These are phyloP conservation scores for Bembecia ichneumoniformis DNA, from an alignment of 2,888 invertebrate genomes.

Conservation along the genomic window DNA sequence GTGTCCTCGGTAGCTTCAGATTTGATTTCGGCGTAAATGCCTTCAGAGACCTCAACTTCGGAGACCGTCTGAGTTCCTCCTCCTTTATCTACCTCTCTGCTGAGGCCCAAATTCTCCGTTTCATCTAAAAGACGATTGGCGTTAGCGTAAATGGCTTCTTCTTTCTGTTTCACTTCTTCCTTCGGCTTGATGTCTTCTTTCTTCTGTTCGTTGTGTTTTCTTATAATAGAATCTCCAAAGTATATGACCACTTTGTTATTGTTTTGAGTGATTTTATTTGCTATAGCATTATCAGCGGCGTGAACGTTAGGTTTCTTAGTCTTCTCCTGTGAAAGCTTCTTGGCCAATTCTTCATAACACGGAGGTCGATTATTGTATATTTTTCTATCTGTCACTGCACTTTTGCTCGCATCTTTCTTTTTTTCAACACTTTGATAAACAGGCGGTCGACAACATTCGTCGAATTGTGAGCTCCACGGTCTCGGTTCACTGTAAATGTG, in stretches of 20 bases:
- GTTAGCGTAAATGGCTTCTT: constrained; percentile 63
- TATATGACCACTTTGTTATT: constrained; percentile 81
- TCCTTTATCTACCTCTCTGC: constrained; percentile 44
- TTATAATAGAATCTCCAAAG: constrained; percentile 77
- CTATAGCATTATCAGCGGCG: constrained; percentile 36
- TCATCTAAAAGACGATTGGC: constrained; percentile 52
- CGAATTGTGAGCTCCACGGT: constrained; percentile 46
- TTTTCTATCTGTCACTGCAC: constrained; percentile 43
- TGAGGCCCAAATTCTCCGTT: constrained; percentile 39
- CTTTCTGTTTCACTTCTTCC: constrained; percentile 32
- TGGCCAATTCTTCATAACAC: constrained; percentile 64
- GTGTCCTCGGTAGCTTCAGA: constrained; percentile 29
- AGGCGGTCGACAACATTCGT: constrained; percentile 58
- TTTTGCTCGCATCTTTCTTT: constrained; percentile 39
- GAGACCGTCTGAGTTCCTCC: constrained; percentile 46
- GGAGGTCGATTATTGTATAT: constrained; percentile 51
- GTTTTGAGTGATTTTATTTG: constrained; percentile 62
- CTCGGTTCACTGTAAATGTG: constrained; percentile 61
- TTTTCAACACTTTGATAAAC: constrained; percentile 64
- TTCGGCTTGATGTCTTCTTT: constrained; percentile 44
- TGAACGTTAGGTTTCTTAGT: constrained; percentile 53
- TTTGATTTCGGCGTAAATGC: constrained; percentile 58
- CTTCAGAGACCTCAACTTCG: constrained; percentile 56
- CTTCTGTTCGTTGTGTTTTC: constrained; percentile 60
- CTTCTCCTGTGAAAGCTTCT: constrained; percentile 59